Evolutionary conservation across 1,140 invertebrate species (phyloP).

Genomic region (Drosophila kohkoa): DNA sequence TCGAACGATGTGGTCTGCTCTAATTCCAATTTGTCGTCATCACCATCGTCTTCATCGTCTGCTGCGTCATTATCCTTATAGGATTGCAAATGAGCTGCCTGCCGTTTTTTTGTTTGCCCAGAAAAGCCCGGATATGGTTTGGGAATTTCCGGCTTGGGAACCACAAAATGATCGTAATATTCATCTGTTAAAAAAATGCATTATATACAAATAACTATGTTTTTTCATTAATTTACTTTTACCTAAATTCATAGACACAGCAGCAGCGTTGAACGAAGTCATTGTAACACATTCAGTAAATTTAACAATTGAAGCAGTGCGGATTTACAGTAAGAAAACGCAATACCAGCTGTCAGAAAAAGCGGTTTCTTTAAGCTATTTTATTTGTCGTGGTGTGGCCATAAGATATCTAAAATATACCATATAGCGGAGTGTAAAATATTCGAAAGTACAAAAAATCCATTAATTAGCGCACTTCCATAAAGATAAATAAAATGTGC

Average conservation of each 20-base stretch:
- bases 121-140: conserved; percentile 11
- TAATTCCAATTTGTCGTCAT: conserved; percentile 11
- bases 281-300: conserved; percentile 20
- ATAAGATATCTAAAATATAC: too few species aligned
- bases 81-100: conserved; percentile 46
- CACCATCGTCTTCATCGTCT: conserved; percentile 18
- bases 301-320: not conserved
- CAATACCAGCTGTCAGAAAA: too few species aligned
- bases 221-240: not conserved
- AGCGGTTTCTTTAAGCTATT: too few species aligned
- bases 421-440: too few species aligned
- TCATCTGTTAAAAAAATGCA: conserved; percentile 41
- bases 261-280: conserved; percentile 39
- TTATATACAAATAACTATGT: not conserved
- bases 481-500: too few species aligned
- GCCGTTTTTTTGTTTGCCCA: conserved; percentile 1
- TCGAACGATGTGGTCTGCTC: not conserved
- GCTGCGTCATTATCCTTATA: conserved; percentile 33
- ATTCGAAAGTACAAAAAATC: too few species aligned
- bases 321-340: conserved; percentile 33
- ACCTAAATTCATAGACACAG: conserved; percentile 46
- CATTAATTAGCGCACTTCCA: too few species aligned
- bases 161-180: conserved; percentile 48
- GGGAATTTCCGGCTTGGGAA: conserved; percentile 47
- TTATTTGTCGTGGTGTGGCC: too few species aligned